Evolutionary conservation across 2,888 invertebrate species (phyloP), one percentile per base, ranked within the genome.

Genomic region (Drosophila tripunctata): DNA sequence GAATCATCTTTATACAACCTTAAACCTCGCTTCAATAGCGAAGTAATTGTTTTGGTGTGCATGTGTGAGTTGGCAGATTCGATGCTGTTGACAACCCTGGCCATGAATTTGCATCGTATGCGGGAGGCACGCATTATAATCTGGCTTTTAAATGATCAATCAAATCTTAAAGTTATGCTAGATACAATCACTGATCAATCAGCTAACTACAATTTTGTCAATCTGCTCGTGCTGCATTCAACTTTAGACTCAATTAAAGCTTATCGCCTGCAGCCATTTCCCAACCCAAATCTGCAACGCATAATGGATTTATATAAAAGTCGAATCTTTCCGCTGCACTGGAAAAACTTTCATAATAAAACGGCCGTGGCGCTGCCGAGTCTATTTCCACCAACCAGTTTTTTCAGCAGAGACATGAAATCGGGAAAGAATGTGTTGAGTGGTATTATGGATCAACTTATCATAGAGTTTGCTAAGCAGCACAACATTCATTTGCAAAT

Each of bases 181-280:
- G 14, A 14, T 0, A 2, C 12, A 4, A 31, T 70, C 15, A 3
- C n/a, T 2, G n/a, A 40, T 0, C 45, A 38, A 1, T 36, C 56
- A 6, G n/a, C 17, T 2, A n/a, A 3, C 0, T 1, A 56, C 3
- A 35, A 55, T 4, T 62, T 64, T 14, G 0, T 50, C 5, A 51
- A 55, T 30, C 12, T 77, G 5, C 15, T 75, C 3, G 67, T 71
- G 4, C 2, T 67, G 0, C 21, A 61, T 2, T 22, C 38, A 3
- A 48, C 0, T 1, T 1, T 0, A 2, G 12, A 6, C 5, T 2
- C 22, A 0, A 17, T 33, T 24, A 6, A 2, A 1, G 3, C 4
- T 5, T 63, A 69, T 27, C 51, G 52, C 5, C 31, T 69, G 8
- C 31, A 63, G 7, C 68, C 68, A 6, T 69, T 63, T 57, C 68